A percentile compares a stretch with the other conserved stretches of the same genome.
These are phyloP conservation scores for Gymnopithys bicolor DNA, from an alignment of 2,797 vertebrate genomes.

Conservation along the genomic window DNA sequence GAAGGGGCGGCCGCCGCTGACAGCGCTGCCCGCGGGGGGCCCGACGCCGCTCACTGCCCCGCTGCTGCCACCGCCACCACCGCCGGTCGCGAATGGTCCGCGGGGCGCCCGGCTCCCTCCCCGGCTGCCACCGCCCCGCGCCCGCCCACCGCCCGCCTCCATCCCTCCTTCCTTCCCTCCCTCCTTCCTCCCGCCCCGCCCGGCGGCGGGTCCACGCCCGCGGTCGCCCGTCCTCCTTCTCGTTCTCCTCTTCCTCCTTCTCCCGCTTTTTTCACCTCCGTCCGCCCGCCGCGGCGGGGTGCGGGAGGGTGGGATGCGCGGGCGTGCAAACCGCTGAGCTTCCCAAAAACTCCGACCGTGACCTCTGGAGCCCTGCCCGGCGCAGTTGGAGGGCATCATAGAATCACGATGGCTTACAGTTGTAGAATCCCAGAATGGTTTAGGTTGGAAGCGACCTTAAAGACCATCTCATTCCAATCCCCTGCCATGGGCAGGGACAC, in stretches of 20 bases:
- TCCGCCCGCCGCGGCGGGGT: no score
- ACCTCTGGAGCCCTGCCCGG: neutral
- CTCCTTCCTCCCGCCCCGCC: neutral
- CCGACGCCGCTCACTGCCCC: neutral
- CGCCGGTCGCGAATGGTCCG: constrained; percentile 36
- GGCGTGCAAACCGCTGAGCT: neutral
- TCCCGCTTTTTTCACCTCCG: neutral
- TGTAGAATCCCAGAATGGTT: neutral
- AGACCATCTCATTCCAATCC: accelerated
- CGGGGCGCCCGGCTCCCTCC: neutral
- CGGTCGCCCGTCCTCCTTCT: neutral
- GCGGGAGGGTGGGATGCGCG: neutral
- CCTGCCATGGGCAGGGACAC: neutral
- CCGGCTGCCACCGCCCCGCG: neutral
- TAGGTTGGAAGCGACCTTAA: neutral
- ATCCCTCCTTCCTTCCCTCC: neutral
- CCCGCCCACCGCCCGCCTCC: neutral
- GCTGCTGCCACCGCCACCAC: neutral
- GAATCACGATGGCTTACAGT: neutral
- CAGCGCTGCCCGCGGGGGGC: constrained; percentile 44
- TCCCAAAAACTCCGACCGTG: neutral
- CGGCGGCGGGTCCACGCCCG: neutral
- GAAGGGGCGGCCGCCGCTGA: constrained; percentile 55
- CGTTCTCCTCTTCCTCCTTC: neutral
- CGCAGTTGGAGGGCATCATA: neutral